Percentiles rank a stretch among this genome's conserved stretches.
Evolutionary conservation across 1,140 invertebrate species (phyloP).

Genomic region (Planococcus citri): DNA sequence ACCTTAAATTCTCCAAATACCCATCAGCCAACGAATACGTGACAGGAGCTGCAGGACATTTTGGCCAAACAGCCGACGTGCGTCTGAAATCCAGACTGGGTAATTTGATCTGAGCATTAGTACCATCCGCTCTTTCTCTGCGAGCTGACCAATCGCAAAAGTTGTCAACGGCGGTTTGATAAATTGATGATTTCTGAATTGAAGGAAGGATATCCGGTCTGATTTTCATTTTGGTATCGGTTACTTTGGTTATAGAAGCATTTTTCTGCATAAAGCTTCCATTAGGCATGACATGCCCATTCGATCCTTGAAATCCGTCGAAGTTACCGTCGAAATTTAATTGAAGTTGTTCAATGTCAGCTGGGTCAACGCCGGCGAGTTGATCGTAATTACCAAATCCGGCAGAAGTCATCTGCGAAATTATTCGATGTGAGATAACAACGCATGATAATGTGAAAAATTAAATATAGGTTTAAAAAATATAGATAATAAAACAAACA

Average conservation of each 20-base stretch:
- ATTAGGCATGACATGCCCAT: background rate
- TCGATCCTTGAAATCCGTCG: background rate
- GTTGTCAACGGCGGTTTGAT: background rate
- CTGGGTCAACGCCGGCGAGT: background rate
- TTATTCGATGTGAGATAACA: no score
- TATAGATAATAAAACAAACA: no score
- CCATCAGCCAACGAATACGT: background rate
- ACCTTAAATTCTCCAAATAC: conserved; percentile 4
- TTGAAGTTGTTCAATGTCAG: conserved; percentile 6
- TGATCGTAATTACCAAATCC: background rate
- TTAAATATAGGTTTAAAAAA: no score
- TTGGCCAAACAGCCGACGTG: background rate
- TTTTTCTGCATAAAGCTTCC: background rate
- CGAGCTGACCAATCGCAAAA: background rate
- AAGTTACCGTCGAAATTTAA: conserved; percentile 1
- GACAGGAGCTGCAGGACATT: background rate
- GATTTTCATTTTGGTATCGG: background rate
- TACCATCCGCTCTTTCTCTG: background rate
- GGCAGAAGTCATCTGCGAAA: background rate
- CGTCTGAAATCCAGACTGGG: background rate
- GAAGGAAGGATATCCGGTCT: background rate
- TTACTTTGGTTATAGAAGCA: background rate
- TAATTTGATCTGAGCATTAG: background rate
- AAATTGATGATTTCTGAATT: background rate
- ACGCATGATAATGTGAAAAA: no score